Percentiles rank a stretch among this genome's conserved stretches.
Conservation (phyloP, 1,140 invertebrate species). For the Psilanteris sp. region DNA sequence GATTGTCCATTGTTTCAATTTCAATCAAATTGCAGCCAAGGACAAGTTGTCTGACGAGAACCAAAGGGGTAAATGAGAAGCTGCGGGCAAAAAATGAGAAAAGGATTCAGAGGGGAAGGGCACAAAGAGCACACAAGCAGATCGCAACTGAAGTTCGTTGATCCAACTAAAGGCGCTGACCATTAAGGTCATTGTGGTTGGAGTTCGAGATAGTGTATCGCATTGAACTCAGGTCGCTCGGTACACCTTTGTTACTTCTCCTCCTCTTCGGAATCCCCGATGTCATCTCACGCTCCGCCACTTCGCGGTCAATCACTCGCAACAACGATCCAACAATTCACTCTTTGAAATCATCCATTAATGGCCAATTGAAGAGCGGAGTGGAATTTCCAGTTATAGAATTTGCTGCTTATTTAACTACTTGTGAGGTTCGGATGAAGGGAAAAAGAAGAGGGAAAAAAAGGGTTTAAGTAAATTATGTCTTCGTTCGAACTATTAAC, state of each 20-base stretch:
- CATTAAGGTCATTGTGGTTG: conserved; percentile 68
- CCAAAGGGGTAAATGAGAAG: conserved; percentile 40
- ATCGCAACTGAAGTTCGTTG: conserved; percentile 61
- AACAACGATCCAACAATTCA: conserved; percentile 63
- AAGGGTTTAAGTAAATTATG: too few relatives aligned
- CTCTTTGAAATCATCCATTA: conserved; percentile 36
- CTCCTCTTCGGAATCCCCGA: conserved; percentile 59
- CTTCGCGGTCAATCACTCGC: conserved; percentile 68
- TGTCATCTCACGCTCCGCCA: conserved; percentile 73
- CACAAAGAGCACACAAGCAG: conserved; percentile 55
- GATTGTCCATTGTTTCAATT: conserved; percentile 61
- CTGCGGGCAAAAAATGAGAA: conserved; percentile 16
- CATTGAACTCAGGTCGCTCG: conserved; percentile 67
- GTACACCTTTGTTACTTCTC: conserved; percentile 66
- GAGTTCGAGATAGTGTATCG: conserved; percentile 66
- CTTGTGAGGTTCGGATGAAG: too few relatives aligned
- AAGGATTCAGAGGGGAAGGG: conserved; percentile 23
- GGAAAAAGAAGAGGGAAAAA: too few relatives aligned
- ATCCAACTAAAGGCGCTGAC: conserved; percentile 67
- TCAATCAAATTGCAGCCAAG: conserved; percentile 59
- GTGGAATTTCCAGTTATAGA: conserved; percentile 33
- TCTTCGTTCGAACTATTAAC: too few relatives aligned
- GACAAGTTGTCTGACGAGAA: conserved; percentile 54
- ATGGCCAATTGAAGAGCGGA: conserved; percentile 33
- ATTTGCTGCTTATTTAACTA: conserved; percentile 28